Evolutionary conservation across 2,797 vertebrate species (phyloP).

Genomic region (Clarias fuscus): DNA sequence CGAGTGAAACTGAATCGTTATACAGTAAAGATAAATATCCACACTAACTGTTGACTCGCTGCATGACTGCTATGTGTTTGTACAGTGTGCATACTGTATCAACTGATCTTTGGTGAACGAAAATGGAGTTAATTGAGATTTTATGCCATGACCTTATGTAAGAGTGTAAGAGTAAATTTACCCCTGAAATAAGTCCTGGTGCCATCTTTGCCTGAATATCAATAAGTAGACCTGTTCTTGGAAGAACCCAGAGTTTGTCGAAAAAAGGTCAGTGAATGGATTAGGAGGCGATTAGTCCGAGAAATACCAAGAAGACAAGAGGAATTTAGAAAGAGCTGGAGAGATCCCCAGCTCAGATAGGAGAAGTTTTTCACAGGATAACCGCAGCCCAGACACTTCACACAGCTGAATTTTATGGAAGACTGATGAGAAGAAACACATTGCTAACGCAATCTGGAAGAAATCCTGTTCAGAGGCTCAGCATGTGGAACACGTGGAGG

Average conservation of each 20-base stretch:
- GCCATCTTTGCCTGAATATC: not conserved
- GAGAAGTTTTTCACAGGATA: not conserved
- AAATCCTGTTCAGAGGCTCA: not conserved
- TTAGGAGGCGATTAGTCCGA: not conserved
- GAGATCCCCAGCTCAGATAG: not conserved
- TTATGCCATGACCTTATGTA: not conserved
- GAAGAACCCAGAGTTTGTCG: not conserved
- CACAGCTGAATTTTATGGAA: not conserved
- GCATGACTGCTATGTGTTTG: not conserved
- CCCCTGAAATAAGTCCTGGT: not conserved
- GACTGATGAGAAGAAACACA: not conserved
- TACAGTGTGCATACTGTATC: not conserved
- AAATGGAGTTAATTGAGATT: not conserved
- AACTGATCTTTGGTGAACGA: not conserved
- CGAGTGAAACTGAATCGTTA: not conserved
- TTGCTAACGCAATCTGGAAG: not conserved
- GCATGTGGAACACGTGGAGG: not conserved
- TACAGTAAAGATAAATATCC: constrained; percentile 8
- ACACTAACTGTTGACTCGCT: not conserved
- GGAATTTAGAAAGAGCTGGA: not conserved
- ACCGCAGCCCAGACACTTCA: not conserved
- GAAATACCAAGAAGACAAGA: not conserved
- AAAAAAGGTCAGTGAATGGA: not conserved
- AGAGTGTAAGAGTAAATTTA: not conserved
- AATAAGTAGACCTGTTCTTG: not conserved